Evolutionary conservation across 2,113 vertebrate species (phyloP), one percentile per base, ranked within the genome.

Genomic region (Propithecus coquereli): DNA sequence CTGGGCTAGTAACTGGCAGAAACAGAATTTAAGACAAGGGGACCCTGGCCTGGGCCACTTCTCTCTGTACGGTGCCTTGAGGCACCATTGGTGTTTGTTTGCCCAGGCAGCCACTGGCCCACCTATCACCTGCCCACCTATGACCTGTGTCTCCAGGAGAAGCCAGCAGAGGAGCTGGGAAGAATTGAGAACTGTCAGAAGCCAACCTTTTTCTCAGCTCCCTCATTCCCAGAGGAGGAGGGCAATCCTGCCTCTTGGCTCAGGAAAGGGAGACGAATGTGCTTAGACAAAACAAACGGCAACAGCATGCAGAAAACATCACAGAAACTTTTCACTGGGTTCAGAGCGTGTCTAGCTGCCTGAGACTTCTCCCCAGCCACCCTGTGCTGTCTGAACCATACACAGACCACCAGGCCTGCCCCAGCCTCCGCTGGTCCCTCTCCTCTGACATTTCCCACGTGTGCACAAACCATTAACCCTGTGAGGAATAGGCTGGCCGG

Each of bases 241-340:
- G 79, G 65, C 65, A n/a, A 3, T 34, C 74, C 57, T 40, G 92
- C 57, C 70, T 92, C 88, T 91, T 37, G 87, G 95, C 92, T 87
- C 34, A 1, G 50, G 37, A 59, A 63, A 87, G 95, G 92, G 84
- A 94, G 70, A 81, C 20, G 16, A 87, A 94, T 66, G 74, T 50
- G 40, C 74, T 92, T 85, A 96, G 90, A 94, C 95, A 91, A 97
- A 96, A 97, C 97, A 95, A 82, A 90, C 94, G 66, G 91, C 66
- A 9, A 57, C 50, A 14, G 27, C 8, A 0, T 7, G 40, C 32
- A 30, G 37, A 57, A 85, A 79, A 16, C 70, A 16, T n/a, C 86
- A 13, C 2, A 71, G 82, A 87, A 59, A 7, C 65, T 95, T n/a
- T 22, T 8, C 20, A 1, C 16, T 0, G 1, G 32, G 50, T 52